Conservation (phyloP, 2,113 vertebrate genomes). For the Platysteira castanea region DNA sequence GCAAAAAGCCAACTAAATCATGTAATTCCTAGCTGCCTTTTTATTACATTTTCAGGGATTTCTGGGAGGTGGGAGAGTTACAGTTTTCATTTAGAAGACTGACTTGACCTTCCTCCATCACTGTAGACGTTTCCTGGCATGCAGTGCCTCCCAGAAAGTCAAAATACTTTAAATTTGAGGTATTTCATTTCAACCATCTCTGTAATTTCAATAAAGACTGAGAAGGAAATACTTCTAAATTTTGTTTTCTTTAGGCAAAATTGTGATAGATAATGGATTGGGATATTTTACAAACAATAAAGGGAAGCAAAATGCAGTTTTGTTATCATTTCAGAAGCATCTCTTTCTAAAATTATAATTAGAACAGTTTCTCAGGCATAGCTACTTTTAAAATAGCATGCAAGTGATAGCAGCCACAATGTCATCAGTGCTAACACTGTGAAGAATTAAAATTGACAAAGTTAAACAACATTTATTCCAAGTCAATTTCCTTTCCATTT, state of each 20-base stretch:
- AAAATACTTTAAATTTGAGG: background rate
- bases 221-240: background rate
- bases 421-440: background rate
- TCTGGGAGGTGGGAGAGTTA: slow-evolving; percentile 15
- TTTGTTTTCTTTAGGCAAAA: background rate
- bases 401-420: background rate
- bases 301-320: background rate
- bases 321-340: background rate
- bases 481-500: background rate
- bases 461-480: background rate
- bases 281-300: background rate
- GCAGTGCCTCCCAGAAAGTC: background rate
- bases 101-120: slow-evolving; percentile 21
- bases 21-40: background rate
- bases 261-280: background rate
- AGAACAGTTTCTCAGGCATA: background rate
- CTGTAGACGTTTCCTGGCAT: background rate
- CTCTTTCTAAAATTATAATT: background rate
- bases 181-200: background rate
- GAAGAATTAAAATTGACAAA: background rate
- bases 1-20: background rate
- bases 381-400: background rate
- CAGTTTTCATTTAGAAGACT: background rate
- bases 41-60: slow-evolving; percentile 24
- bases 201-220: background rate